These are phyloP conservation scores for Merops nubicus DNA, from an alignment of 2,113 vertebrate genomes.

Conservation along the genomic window DNA sequence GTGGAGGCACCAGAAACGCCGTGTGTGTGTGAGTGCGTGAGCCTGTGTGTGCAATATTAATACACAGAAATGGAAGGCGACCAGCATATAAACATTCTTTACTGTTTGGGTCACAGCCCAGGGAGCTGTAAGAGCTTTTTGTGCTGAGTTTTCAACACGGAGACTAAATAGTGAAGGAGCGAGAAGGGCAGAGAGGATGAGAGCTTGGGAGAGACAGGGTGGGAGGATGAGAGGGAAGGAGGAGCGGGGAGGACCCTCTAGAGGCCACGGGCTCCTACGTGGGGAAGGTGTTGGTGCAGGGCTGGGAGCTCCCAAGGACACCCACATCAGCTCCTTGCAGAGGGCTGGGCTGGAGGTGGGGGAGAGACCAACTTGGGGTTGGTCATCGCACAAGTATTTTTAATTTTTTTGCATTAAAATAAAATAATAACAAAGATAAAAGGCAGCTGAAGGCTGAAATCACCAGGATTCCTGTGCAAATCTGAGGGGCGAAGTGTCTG, in stretches of 20 bases:
- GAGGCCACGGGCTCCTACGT: background rate
- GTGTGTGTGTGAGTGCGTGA: conserved; percentile 30
- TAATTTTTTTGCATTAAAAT: background rate
- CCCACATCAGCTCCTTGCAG: background rate
- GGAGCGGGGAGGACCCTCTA: accelerated
- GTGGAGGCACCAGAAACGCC: conserved; percentile 11
- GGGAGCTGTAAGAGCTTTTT: conserved; percentile 62
- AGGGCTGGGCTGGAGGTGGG: background rate
- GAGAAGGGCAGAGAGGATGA: background rate
- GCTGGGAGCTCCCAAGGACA: background rate
- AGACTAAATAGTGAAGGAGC: conserved; percentile 24
- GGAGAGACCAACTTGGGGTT: background rate
- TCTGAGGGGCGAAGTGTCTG: background rate
- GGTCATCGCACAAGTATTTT: accelerated
- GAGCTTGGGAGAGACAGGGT: background rate
- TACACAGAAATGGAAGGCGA: conserved; percentile 57
- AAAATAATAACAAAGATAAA: background rate
- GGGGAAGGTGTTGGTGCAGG: background rate
- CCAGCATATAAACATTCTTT: conserved; percentile 72
- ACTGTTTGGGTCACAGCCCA: conserved; percentile 69
- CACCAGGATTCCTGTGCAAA: conserved; percentile 29
- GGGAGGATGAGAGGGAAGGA: background rate
- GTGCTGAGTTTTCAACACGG: conserved; percentile 38
- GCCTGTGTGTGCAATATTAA: conserved; percentile 47
- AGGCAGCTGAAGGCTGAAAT: conserved; percentile 2